Evolutionary conservation across 2,113 vertebrate species (phyloP).

Genomic region (Naja naja): DNA sequence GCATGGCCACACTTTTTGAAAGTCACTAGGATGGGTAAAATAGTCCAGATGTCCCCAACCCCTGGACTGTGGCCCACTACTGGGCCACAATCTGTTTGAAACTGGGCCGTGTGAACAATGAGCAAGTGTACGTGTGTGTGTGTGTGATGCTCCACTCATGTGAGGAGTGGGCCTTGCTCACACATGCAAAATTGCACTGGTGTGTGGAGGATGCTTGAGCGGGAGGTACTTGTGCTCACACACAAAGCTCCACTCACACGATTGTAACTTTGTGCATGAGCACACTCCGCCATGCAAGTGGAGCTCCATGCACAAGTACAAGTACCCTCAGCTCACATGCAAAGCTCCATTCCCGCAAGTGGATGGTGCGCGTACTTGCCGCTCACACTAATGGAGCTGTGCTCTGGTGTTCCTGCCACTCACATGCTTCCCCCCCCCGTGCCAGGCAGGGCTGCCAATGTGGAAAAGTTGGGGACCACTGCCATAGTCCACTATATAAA

Average conservation of each 20-base stretch:
- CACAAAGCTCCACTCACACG: neutral
- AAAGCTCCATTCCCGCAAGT: neutral
- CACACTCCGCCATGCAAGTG: rapidly evolving
- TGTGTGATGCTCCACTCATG: neutral
- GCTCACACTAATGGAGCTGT: neutral
- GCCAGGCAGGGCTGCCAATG: neutral
- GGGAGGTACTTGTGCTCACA: neutral
- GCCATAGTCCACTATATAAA: neutral
- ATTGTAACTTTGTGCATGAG: neutral
- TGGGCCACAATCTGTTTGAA: neutral
- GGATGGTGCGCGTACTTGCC: neutral
- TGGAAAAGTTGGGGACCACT: neutral
- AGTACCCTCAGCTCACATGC: neutral
- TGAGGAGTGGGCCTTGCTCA: neutral
- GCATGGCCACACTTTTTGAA: neutral
- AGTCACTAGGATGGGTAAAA: neutral
- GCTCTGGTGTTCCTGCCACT: rapidly evolving
- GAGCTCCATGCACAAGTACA: neutral
- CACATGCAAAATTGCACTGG: no score
- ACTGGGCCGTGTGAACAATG: neutral
- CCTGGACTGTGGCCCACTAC: neutral
- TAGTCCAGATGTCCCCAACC: neutral
- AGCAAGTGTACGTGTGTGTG: rapidly evolving
- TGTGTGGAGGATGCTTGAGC: neutral
- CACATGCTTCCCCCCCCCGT: neutral